Conservation (phyloP, 2,797 vertebrate species). For the Chiloscyllium punctatum region DNA sequence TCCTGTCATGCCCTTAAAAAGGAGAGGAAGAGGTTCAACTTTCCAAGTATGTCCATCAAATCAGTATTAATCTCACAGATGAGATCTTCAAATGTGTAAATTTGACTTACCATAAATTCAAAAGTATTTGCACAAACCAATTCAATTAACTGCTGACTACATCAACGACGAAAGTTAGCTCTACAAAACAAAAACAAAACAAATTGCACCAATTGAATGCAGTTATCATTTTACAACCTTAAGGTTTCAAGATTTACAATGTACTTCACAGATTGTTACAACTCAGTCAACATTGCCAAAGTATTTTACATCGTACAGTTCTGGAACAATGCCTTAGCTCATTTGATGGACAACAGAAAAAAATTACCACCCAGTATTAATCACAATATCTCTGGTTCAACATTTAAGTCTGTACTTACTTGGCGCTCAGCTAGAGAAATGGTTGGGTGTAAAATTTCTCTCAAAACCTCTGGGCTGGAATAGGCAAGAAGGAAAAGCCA, state of each 20-base stretch:
- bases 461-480: background rate
- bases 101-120: conserved; percentile 59
- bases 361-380: background rate
- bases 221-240: background rate
- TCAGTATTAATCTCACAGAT: background rate
- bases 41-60: background rate
- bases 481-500: background rate
- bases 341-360: background rate
- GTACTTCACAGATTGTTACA: background rate
- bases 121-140: conserved; percentile 57
- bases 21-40: background rate
- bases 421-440: background rate
- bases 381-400: background rate
- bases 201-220: background rate
- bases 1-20: conserved; percentile 80
- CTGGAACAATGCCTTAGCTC: background rate
- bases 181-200: background rate
- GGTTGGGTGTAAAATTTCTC: background rate
- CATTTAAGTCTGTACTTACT: background rate
- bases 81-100: background rate
- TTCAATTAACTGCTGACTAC: conserved; percentile 41
- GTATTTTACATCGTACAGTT: background rate
- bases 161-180: background rate
- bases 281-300: background rate
- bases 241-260: background rate